A percentile compares a stretch with the other conserved stretches of the same genome.
Conservation (phyloP, 2,797 vertebrate species). For the Sebastes oblongus region DNA sequence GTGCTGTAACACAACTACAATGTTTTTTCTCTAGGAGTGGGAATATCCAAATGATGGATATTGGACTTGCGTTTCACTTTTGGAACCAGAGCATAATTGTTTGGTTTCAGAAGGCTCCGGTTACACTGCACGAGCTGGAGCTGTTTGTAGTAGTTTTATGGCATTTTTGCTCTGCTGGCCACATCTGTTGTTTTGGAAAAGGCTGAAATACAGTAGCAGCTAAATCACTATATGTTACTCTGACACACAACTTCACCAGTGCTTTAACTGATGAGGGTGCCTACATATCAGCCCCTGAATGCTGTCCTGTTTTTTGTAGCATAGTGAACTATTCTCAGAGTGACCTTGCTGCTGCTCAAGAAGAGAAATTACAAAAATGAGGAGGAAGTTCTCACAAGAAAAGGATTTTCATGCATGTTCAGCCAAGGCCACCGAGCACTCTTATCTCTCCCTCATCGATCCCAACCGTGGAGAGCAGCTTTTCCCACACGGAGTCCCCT, state of each 20-base stretch:
- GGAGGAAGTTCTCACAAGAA: constrained; percentile 73
- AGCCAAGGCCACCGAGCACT: constrained; percentile 73
- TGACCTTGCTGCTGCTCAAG: constrained; percentile 39
- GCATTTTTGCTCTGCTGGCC: constrained; percentile 1
- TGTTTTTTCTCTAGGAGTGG: neutral
- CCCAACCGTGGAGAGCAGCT: constrained; percentile 55
- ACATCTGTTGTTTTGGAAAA: constrained; percentile 29
- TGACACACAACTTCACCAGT: neutral
- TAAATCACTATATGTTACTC: neutral
- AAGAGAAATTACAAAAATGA: constrained; percentile 45
- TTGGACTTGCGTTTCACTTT: neutral
- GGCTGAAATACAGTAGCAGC: neutral
- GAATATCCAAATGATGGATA: constrained; percentile 10
- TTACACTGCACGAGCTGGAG: neutral
- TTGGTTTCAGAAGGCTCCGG: constrained; percentile 12
- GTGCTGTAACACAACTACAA: neutral
- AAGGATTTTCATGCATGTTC: constrained; percentile 66
- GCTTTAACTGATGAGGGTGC: neutral
- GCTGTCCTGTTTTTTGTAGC: neutral
- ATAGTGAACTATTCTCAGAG: neutral
- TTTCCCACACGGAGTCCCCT: constrained; percentile 80
- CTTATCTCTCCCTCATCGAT: constrained; percentile 83
- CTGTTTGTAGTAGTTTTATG: constrained; percentile 4
- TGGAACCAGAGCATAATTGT: constrained; percentile 3
- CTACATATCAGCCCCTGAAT: neutral